Conservation (phyloP, 2,797 vertebrate genomes). For the Muscicapa comitata region DNA sequence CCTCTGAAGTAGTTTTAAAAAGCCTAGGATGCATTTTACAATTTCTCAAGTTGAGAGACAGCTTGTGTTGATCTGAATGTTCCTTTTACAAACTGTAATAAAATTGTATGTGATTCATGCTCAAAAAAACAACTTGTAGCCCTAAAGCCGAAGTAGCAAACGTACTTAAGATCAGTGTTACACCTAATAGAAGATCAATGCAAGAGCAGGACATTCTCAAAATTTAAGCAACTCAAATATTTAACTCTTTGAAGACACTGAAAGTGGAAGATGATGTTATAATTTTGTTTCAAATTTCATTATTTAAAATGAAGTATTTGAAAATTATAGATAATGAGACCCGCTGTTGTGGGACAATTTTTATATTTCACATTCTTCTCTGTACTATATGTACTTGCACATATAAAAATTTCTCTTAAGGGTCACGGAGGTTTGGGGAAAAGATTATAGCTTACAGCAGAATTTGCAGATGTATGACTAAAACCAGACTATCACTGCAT, state of each 20-base stretch:
- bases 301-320: neutral
- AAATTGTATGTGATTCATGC: neutral
- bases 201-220: neutral
- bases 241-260: neutral
- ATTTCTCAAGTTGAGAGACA: neutral
- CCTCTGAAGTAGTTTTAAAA: neutral
- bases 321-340: neutral
- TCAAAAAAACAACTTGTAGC: neutral
- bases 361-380: neutral
- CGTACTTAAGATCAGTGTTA: neutral
- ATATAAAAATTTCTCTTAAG: neutral
- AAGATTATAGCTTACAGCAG: neutral
- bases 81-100: neutral
- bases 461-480: neutral
- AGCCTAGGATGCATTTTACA: neutral
- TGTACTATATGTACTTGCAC: neutral
- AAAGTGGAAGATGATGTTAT: neutral
- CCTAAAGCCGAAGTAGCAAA: neutral
- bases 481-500: neutral
- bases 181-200: neutral
- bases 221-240: neutral
- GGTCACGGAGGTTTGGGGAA: neutral
- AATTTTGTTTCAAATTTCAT: neutral
- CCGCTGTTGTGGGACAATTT: neutral
- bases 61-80: neutral